Evolutionary conservation across 2,888 invertebrate species (phyloP).

Genomic region (Lasioglossum pauxillum): DNA sequence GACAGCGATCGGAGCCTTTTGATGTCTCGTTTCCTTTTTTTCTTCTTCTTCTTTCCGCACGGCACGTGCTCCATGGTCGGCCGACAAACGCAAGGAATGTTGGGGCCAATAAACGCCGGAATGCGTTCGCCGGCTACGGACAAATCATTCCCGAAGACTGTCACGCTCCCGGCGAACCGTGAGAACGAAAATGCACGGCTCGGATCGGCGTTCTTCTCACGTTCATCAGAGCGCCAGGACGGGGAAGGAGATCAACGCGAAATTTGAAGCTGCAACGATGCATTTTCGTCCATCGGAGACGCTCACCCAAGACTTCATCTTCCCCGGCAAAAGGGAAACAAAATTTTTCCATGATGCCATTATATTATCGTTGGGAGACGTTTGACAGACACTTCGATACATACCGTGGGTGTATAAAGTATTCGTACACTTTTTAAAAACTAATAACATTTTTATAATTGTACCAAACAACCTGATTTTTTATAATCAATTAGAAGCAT

Average conservation of each 20-base stretch:
- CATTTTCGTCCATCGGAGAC: not conserved
- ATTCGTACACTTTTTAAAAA: too few relatives aligned
- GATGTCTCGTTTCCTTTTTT: constrained; percentile 26
- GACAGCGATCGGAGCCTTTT: constrained; percentile 35
- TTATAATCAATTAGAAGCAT: too few relatives aligned
- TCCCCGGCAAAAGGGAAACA: not conserved
- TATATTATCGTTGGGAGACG: not conserved
- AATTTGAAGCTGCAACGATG: constrained; percentile 48
- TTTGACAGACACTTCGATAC: not conserved
- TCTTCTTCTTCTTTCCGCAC: not conserved
- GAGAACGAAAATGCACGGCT: constrained; percentile 60
- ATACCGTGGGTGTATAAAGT: too few relatives aligned
- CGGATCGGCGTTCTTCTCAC: constrained; percentile 69
- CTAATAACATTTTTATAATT: too few relatives aligned
- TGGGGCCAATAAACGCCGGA: constrained; percentile 46
- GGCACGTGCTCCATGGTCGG: constrained; percentile 53
- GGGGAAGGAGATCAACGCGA: constrained; percentile 56
- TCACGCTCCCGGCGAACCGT: constrained; percentile 53
- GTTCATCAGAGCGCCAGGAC: constrained; percentile 71
- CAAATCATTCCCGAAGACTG: constrained; percentile 60
- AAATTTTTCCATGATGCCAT: not conserved
- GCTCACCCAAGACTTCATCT: not conserved
- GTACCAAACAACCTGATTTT: too few relatives aligned
- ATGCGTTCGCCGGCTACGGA: constrained; percentile 28
- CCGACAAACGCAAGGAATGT: constrained; percentile 59